phyloP scores from a whole-genome alignment of 2,797 vertebrate species.

The Coregonus suidteri region DNA sequence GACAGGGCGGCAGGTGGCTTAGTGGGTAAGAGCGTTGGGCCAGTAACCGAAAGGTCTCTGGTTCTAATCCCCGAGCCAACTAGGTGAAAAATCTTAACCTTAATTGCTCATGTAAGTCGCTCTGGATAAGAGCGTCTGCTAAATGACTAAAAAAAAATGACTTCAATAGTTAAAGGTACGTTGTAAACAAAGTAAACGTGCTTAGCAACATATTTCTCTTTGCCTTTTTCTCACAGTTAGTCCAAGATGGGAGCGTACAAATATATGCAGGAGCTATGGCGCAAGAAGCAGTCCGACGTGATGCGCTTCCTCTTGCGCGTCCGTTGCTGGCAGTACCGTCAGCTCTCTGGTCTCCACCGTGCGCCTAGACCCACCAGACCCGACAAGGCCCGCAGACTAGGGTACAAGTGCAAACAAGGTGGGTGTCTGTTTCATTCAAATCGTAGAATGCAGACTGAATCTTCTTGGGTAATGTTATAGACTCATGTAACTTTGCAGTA shows the following conservation, averaged over 20 bases:
- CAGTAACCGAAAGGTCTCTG: too few relatives aligned
- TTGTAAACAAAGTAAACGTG: slow-evolving; percentile 1
- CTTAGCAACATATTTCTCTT: background rate
- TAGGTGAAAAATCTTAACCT: too few relatives aligned
- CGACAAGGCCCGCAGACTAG: slow-evolving; percentile 92
- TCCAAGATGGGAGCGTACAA: slow-evolving; percentile 94
- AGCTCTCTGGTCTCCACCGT: slow-evolving; percentile 90
- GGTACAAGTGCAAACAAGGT: slow-evolving; percentile 97
- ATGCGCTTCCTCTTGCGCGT: slow-evolving; percentile 96
- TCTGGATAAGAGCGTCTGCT: too few relatives aligned
- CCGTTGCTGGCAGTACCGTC: slow-evolving; percentile 97
- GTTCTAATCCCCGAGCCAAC: too few relatives aligned
- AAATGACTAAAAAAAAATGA: too few relatives aligned
- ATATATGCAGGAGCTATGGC: slow-evolving; percentile 98
- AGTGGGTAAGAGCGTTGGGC: too few relatives aligned
- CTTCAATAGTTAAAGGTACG: too few relatives aligned
- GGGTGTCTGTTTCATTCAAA: slow-evolving; percentile 8
- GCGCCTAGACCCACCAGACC: slow-evolving; percentile 92
- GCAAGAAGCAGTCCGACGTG: slow-evolving; percentile 98
- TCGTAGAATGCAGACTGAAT: background rate
- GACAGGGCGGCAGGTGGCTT: too few relatives aligned
- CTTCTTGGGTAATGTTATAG: background rate
- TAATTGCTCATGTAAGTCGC: too few relatives aligned
- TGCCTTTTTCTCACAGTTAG: slow-evolving; percentile 55
- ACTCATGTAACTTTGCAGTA: background rate